Percentiles rank a stretch among this genome's conserved stretches.
These are phyloP conservation scores for Corythornis leucogaster DNA, from an alignment of 2,797 vertebrate species.

Conservation along the genomic window DNA sequence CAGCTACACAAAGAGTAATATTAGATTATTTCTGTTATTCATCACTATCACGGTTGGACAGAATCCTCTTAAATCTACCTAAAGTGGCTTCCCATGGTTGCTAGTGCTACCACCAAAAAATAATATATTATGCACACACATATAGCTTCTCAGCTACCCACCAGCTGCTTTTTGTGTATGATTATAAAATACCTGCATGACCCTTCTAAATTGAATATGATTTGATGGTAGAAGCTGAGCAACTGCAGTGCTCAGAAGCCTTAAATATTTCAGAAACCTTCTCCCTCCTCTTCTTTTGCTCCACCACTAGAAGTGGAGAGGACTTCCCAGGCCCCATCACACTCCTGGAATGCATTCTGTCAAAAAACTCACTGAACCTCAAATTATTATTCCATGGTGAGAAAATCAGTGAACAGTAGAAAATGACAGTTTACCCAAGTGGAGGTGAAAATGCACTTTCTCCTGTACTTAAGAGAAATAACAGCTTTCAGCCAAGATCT, in stretches of 20 bases:
- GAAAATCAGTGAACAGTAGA: slow-evolving; percentile 62
- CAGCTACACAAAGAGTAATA: slow-evolving; percentile 20
- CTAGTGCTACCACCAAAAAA: slow-evolving; percentile 21
- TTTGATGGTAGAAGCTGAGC: slow-evolving; percentile 62
- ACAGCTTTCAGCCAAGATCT: slow-evolving; percentile 69
- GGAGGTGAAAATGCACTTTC: slow-evolving; percentile 66
- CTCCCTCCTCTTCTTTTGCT: slow-evolving; percentile 28
- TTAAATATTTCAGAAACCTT: slow-evolving; percentile 51
- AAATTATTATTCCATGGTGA: slow-evolving; percentile 54
- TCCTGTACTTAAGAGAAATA: slow-evolving; percentile 66
- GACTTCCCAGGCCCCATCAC: neutral
- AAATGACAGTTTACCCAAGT: slow-evolving; percentile 67
- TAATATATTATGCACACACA: slow-evolving; percentile 11
- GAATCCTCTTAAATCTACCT: slow-evolving; percentile 55
- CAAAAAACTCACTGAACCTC: slow-evolving; percentile 58
- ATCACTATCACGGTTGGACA: slow-evolving; percentile 35
- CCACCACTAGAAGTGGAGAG: neutral
- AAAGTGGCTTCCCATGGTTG: slow-evolving; percentile 65
- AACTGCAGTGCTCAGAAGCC: neutral
- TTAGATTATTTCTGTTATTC: slow-evolving; percentile 70
- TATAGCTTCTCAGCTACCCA: slow-evolving; percentile 39
- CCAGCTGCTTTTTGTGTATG: slow-evolving; percentile 37
- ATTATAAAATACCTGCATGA: slow-evolving; percentile 40
- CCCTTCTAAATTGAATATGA: slow-evolving; percentile 40
- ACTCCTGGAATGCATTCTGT: slow-evolving; percentile 51